Conservation (phyloP, 2,888 invertebrate species). For the Magallana nippona region DNA sequence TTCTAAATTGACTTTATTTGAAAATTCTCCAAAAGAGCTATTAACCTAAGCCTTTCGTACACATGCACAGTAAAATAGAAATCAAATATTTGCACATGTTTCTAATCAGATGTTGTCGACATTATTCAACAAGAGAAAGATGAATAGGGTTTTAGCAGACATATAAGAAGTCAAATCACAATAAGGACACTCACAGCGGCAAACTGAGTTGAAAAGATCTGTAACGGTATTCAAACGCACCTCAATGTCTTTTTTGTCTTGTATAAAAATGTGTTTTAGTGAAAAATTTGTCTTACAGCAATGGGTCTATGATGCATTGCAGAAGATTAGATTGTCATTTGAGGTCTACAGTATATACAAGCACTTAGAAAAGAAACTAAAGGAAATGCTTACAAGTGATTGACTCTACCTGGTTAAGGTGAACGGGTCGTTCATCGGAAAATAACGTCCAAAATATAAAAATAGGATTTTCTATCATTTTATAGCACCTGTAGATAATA, state of each 20-base stretch:
- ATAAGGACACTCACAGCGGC: background rate
- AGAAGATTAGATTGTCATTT: too few relatives aligned
- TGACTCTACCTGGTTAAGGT: background rate
- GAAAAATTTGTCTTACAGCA: too few relatives aligned
- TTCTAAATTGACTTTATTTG: conserved; percentile 1
- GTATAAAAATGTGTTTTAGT: too few relatives aligned
- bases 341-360: too few relatives aligned
- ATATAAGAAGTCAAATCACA: background rate
- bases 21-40: conserved; percentile 23
- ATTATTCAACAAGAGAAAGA: conserved; percentile 2
- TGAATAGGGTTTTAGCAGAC: background rate
- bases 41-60: background rate
- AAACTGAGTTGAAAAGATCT: background rate
- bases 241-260: too few relatives aligned
- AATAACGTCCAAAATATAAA: background rate
- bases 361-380: background rate
- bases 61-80: conserved; percentile 10
- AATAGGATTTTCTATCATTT: too few relatives aligned
- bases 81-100: conserved; percentile 27
- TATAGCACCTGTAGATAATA: too few relatives aligned
- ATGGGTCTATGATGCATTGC: too few relatives aligned
- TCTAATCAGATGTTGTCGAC: conserved; percentile 11
- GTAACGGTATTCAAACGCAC: too few relatives aligned
- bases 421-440: background rate
- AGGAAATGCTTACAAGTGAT: background rate